phyloP scores from a whole-genome alignment of 2,797 vertebrate species.

The Cercopithecus petaurista region DNA sequence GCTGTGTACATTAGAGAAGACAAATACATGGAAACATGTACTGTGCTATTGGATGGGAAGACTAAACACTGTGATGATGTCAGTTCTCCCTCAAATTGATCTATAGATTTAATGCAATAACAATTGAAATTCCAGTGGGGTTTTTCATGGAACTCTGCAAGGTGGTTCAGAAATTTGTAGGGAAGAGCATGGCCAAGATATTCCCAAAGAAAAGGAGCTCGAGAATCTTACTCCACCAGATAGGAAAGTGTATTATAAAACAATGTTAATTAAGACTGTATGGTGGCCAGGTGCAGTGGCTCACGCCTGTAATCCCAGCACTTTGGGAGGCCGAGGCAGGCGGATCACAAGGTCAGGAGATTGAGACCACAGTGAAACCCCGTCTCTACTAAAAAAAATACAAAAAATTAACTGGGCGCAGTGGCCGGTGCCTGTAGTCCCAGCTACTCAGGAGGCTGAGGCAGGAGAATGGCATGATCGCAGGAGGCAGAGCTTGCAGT shows the following conservation, averaged over 20 bases:
- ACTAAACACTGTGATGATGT: background rate
- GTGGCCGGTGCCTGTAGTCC: too few relatives aligned
- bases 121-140: background rate
- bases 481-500: too few relatives aligned
- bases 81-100: background rate
- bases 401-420: too few relatives aligned
- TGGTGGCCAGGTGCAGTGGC: too few relatives aligned
- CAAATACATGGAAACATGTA: background rate
- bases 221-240: background rate
- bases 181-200: background rate
- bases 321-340: too few relatives aligned
- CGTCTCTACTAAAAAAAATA: too few relatives aligned
- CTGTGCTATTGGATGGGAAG: background rate
- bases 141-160: background rate
- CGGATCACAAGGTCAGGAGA: too few relatives aligned
- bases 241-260: background rate
- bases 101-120: background rate
- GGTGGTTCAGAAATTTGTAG: background rate
- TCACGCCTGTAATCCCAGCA: too few relatives aligned
- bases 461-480: too few relatives aligned
- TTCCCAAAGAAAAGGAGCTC: background rate
- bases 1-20: background rate
- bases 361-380: too few relatives aligned
- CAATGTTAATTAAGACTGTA: background rate
- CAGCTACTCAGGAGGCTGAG: too few relatives aligned